These are phyloP conservation scores for Falco biarmicus DNA, from an alignment of 2,797 vertebrate genomes.

Conservation along the genomic window DNA sequence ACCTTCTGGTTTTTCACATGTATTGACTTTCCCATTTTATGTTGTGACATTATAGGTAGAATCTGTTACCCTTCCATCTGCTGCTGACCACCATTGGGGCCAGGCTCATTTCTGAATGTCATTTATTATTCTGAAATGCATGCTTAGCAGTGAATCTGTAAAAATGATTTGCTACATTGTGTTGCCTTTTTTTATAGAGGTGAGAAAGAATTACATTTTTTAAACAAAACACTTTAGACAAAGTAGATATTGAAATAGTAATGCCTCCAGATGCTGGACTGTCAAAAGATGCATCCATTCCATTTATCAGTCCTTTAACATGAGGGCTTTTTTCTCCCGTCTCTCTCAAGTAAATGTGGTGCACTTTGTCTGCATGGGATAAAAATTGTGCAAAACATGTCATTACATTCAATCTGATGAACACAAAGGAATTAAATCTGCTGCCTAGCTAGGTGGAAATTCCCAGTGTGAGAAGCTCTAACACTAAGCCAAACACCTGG, in stretches of 20 bases:
- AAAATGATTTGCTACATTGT: constrained; percentile 24
- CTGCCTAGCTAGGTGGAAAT: neutral
- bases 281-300: neutral
- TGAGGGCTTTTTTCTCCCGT: neutral
- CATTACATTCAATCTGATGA: neutral
- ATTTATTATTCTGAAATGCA: constrained; percentile 37
- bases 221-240: neutral
- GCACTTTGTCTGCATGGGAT: neutral
- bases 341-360: neutral
- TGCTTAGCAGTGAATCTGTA: constrained; percentile 10
- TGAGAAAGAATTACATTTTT: constrained; percentile 13
- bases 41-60: constrained; percentile 7
- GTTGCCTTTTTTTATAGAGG: neutral
- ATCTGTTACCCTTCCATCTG: constrained; percentile 55
- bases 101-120: constrained; percentile 8
- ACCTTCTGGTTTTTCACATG: neutral
- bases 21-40: neutral
- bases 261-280: constrained; percentile 32
- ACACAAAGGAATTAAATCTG: neutral
- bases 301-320: neutral
- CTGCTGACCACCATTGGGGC: constrained; percentile 20
- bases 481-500: neutral
- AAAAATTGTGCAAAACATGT: neutral
- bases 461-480: neutral
- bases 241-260: constrained; percentile 52